Percentiles rank a stretch among this genome's conserved stretches.
phyloP scores from a whole-genome alignment of 2,888 invertebrate species.

The Melanostoma scalare region DNA sequence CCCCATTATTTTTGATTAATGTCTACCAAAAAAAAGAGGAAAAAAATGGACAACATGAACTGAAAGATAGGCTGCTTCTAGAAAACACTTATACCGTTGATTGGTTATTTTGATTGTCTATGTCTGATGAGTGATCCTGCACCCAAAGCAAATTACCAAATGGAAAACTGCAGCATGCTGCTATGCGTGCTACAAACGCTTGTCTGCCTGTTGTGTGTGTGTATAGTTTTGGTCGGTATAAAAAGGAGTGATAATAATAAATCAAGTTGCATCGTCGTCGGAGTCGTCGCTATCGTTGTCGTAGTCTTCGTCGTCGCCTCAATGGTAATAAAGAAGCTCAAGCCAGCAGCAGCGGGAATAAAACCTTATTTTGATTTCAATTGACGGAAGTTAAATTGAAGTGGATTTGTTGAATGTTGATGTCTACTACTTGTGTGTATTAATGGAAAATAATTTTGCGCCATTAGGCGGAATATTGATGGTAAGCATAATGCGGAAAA shows the following conservation, averaged over 20 bases:
- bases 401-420: slow-evolving; percentile 21
- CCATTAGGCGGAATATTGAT: slow-evolving; percentile 21
- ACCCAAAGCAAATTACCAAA: neutral
- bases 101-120: slow-evolving; percentile 40
- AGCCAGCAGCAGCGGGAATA: slow-evolving; percentile 13
- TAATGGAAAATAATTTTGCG: slow-evolving; percentile 34
- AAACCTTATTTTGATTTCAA: slow-evolving; percentile 58
- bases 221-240: slow-evolving; percentile 7
- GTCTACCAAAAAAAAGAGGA: neutral
- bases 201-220: slow-evolving; percentile 12
- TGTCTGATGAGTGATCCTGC: slow-evolving; percentile 12
- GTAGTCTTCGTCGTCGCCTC: slow-evolving; percentile 27
- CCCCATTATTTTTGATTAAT: slow-evolving; percentile 43
- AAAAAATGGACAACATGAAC: neutral
- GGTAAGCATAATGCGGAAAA: slow-evolving; percentile 30
- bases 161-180: slow-evolving; percentile 3
- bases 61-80: slow-evolving; percentile 27
- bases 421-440: slow-evolving; percentile 11
- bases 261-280: slow-evolving; percentile 45
- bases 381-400: slow-evolving; percentile 64
- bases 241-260: slow-evolving; percentile 54
- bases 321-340: slow-evolving; percentile 28
- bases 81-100: slow-evolving; percentile 43
- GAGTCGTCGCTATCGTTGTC: neutral
- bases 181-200: slow-evolving; percentile 18